Evolutionary conservation across 2,888 invertebrate species (phyloP).

Genomic region (Xestia c-nigrum): DNA sequence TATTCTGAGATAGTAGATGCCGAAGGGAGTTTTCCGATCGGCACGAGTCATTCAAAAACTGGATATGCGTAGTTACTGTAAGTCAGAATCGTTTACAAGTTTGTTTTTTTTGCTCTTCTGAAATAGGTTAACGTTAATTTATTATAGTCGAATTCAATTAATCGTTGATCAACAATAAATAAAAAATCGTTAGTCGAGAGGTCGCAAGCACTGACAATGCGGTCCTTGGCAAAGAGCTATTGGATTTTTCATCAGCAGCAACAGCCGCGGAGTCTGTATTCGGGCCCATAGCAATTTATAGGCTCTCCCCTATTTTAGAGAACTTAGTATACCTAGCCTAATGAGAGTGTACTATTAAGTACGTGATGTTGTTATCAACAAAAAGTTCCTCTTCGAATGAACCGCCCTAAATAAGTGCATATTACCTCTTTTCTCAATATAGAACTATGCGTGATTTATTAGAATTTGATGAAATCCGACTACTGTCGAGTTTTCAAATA

Average conservation of each 20-base stretch:
- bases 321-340: neutral
- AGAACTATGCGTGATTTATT: neutral
- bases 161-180: too few relatives aligned
- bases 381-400: neutral
- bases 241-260: neutral
- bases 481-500: conserved; percentile 20
- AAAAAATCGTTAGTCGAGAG: too few relatives aligned
- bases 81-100: neutral
- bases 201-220: neutral
- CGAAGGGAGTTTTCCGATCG: too few relatives aligned
- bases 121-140: too few relatives aligned
- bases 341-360: neutral
- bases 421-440: neutral
- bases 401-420: neutral
- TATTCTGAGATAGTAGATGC: too few relatives aligned
- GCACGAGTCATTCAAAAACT: neutral
- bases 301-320: neutral
- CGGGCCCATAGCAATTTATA: neutral
- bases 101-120: too few relatives aligned
- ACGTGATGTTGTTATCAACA: neutral
- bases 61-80: neutral
- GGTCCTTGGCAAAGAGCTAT: neutral
- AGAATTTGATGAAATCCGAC: neutral
- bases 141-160: too few relatives aligned
- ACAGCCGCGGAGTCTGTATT: neutral